These are phyloP conservation scores for Noctua janthe DNA, from an alignment of 2,888 invertebrate species.

Conservation along the genomic window DNA sequence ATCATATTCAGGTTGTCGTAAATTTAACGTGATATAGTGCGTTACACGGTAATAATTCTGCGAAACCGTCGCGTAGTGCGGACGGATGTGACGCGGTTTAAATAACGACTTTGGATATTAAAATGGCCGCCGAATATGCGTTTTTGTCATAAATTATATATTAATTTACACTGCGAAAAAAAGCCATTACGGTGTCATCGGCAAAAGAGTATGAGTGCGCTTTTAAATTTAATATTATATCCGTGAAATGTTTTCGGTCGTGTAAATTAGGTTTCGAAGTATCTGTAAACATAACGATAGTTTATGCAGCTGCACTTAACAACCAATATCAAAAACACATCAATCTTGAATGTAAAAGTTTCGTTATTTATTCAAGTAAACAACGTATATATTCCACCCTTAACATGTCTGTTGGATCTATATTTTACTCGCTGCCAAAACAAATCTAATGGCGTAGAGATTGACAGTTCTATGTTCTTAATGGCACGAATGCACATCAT, in stretches of 20 bases:
- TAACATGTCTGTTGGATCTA: constrained; percentile 28
- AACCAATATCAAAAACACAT: constrained; percentile 59
- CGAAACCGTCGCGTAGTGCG: constrained; percentile 87
- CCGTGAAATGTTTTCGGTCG: constrained; percentile 47
- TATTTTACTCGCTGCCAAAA: constrained; percentile 49
- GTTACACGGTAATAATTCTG: constrained; percentile 89
- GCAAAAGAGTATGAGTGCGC: constrained; percentile 57
- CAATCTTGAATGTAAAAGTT: constrained; percentile 49
- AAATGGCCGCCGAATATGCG: constrained; percentile 83
- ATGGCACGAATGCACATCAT: constrained; percentile 10
- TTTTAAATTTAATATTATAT: constrained; percentile 57
- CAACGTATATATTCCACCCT: constrained; percentile 52
- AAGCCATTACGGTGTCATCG: constrained; percentile 63
- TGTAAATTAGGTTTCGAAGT: constrained; percentile 53
- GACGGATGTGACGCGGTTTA: constrained; percentile 88
- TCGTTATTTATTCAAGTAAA: constrained; percentile 57
- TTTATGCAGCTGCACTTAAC: constrained; percentile 54
- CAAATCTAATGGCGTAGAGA: constrained; percentile 38
- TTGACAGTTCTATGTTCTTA: constrained; percentile 36
- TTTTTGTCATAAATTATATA: constrained; percentile 74
- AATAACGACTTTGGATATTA: constrained; percentile 88
- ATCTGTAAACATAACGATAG: constrained; percentile 44
- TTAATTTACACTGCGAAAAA: constrained; percentile 69
- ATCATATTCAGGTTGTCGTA: constrained; percentile 90
- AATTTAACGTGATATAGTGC: constrained; percentile 89